These are phyloP conservation scores for Sula dactylatra DNA, from an alignment of 2,113 vertebrate species.

Conservation along the genomic window DNA sequence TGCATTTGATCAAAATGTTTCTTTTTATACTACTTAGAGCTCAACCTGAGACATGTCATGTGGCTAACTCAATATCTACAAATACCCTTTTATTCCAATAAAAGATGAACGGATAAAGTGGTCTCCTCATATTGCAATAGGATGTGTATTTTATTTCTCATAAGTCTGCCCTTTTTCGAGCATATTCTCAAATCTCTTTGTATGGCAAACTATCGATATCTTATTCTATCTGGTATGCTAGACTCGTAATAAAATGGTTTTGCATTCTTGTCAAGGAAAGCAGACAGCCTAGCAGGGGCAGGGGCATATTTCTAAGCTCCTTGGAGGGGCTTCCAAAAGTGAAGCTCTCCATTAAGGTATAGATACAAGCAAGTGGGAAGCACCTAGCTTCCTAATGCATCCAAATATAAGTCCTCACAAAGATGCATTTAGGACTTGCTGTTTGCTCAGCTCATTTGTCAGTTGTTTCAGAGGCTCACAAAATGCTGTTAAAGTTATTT, in stretches of 20 bases:
- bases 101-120: not conserved
- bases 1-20: not conserved
- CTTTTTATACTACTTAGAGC: not conserved
- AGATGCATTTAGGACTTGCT: not conserved
- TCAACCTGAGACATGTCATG: not conserved
- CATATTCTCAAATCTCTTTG: not conserved
- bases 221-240: not conserved
- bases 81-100: slow-evolving; percentile 20
- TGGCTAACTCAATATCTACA: not conserved
- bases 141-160: not conserved
- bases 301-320: not conserved
- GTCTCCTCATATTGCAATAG: not conserved
- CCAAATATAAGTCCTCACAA: not conserved
- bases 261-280: not conserved
- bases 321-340: not conserved
- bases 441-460: not conserved
- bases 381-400: not conserved
- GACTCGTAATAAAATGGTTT: not conserved
- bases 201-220: not conserved
- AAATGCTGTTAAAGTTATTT: not conserved
- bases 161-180: not conserved
- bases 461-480: not conserved
- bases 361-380: not conserved
- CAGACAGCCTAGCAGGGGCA: not conserved
- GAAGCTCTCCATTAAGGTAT: not conserved